Evolutionary conservation across 2,113 vertebrate species (phyloP), one percentile per base, ranked within the genome.

Genomic region (Formicarius rufipectus): DNA sequence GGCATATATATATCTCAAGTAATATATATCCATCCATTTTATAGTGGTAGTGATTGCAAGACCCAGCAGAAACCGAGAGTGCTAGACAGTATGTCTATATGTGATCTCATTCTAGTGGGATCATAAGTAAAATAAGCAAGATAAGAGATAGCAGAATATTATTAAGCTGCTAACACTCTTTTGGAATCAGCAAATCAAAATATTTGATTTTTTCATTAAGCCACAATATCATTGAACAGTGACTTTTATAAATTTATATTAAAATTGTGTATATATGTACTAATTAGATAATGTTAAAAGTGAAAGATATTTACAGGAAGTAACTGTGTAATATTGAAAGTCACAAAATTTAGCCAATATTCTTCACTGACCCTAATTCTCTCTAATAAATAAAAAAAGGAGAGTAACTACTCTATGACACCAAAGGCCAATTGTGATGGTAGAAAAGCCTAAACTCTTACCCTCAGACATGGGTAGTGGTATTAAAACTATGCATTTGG

Each of bases 381-480:
- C 9, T 64, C 17, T 2, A 2, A 6, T 33, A 52, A 72, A 40
- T 14, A 40, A 59, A 76, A 37, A 86, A 58, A 42, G 1, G 3
- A 6, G 10, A 37, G 17, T n/a, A 12, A 19, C 12, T 18, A n/a
- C 3, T 74, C 15, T 50, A 4, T 64, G 20, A 30, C 13, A 6
- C 5, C 9, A 69, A 83, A 85, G 20, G 23, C 13, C 33, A 52
- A 7, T 3, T 75, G 13, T 55, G 30, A 22, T 55, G 14, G 5
- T 40, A 53, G 25, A 73, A 73, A 40, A 63, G 17, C 20, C 14
- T 21, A 68, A 75, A 20, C 19, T 73, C 53, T 76, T 66, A 60
- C 5, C 0, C 4, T 3, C 6, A 30, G 22, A 27, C 10, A 66
- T 6, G 42, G 5, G 5, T 13, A 58, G 12, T 30, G 6, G 2